phyloP scores from a whole-genome alignment of 2,797 vertebrate species.

The Fistularia commersonii region DNA sequence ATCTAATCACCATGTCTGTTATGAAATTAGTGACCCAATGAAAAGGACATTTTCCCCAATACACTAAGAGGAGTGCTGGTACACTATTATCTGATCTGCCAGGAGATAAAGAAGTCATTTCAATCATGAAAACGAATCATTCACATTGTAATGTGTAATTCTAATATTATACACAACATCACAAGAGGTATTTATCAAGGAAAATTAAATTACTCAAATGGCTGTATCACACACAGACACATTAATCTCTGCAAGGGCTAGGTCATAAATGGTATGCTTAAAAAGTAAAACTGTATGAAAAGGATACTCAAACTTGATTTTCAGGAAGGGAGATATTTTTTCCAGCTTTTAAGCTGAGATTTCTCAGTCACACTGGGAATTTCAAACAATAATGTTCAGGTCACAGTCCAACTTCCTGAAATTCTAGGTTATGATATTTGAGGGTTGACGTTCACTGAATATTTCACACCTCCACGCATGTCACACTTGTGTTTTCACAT shows the following conservation, averaged over 20 bases:
- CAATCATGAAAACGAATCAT: slow-evolving; percentile 15
- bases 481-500: slow-evolving; percentile 20
- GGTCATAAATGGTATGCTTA: no score
- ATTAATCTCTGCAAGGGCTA: neutral
- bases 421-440: slow-evolving; percentile 13
- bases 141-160: slow-evolving; percentile 17
- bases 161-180: slow-evolving; percentile 16
- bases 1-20: slow-evolving; percentile 29
- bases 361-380: slow-evolving; percentile 19
- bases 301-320: no score
- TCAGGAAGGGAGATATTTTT: no score
- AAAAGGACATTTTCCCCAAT: slow-evolving; percentile 18
- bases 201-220: neutral
- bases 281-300: no score
- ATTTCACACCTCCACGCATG: slow-evolving; percentile 13
- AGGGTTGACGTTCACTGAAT: slow-evolving; percentile 5
- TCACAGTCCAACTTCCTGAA: slow-evolving; percentile 12
- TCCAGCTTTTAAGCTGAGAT: no score
- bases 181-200: neutral
- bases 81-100: slow-evolving; percentile 13
- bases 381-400: slow-evolving; percentile 18
- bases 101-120: slow-evolving; percentile 24
- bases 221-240: neutral
- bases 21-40: slow-evolving; percentile 16
- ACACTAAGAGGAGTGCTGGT: slow-evolving; percentile 11